Evolutionary conservation across 2,113 vertebrate species (phyloP).

Genomic region (Scalopus aquaticus): DNA sequence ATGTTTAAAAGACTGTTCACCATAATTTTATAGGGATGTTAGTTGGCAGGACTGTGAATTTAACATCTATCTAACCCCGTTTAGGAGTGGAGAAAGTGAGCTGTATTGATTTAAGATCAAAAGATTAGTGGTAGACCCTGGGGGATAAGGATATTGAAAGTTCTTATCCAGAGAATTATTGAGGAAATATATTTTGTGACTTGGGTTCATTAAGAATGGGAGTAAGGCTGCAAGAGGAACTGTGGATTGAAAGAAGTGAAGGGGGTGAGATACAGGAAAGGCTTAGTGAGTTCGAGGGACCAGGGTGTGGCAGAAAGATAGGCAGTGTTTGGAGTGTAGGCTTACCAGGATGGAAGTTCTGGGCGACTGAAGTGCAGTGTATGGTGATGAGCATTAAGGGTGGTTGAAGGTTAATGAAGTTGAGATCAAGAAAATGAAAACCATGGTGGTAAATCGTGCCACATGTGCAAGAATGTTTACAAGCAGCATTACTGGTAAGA

Average conservation of each 20-base stretch:
- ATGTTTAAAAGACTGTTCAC: not conserved
- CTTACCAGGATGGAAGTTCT: not conserved
- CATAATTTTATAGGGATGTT: not conserved
- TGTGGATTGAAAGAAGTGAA: not conserved
- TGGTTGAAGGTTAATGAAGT: not conserved
- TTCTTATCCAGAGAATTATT: not conserved
- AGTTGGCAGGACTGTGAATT: not conserved
- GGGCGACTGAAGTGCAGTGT: not conserved
- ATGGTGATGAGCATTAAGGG: not conserved
- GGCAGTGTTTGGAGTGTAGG: not conserved
- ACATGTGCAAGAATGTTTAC: not conserved
- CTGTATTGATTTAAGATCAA: constrained; percentile 5
- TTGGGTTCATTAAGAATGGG: not conserved
- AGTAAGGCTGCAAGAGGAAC: not conserved
- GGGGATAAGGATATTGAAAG: not conserved
- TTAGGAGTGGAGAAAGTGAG: not conserved
- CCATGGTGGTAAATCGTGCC: not conserved
- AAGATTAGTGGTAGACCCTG: not conserved
- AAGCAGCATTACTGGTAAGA: not conserved
- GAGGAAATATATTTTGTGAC: not conserved
- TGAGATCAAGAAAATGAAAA: not conserved
- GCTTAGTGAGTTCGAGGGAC: not conserved
- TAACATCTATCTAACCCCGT: not conserved
- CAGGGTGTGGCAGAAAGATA: not conserved
- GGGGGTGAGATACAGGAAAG: not conserved